Conservation (phyloP, 2,113 vertebrate species). For the Damaliscus lunatus region DNA sequence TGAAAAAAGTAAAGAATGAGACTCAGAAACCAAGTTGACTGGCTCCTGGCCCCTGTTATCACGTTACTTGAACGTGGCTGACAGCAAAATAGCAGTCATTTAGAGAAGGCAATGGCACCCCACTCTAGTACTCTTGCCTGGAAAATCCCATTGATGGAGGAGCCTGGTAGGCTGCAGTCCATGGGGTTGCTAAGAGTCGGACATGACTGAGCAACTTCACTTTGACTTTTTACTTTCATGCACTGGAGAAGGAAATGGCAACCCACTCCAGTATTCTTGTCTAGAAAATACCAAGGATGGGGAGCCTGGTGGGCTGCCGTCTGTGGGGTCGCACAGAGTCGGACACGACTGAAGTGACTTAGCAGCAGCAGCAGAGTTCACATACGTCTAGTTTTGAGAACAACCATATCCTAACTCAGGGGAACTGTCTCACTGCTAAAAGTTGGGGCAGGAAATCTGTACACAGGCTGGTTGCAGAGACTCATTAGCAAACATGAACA, state of each 20-base stretch:
- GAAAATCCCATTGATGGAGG: no score
- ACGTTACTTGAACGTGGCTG: neutral
- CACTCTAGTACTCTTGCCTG: no score
- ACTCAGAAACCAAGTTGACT: neutral
- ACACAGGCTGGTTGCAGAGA: neutral
- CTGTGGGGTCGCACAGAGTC: no score
- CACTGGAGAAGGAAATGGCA: no score
- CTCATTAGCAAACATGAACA: neutral
- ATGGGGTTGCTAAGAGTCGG: fast-evolving
- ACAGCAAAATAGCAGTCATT: neutral
- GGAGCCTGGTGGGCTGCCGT: no score
- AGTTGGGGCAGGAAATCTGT: neutral
- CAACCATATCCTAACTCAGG: neutral
- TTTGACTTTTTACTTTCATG: no score
- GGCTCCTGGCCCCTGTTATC: neutral
- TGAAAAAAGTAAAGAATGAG: neutral
- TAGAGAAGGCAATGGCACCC: neutral
- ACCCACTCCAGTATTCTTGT: no score
- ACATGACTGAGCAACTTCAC: no score
- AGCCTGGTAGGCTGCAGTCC: no score
- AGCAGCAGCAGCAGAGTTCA: neutral
- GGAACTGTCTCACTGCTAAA: neutral
- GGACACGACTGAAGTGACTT: no score
- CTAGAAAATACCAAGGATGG: no score
- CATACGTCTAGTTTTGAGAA: neutral